Conservation (phyloP, 2,113 vertebrate genomes). For the Chamaetylas fuelleborni region DNA sequence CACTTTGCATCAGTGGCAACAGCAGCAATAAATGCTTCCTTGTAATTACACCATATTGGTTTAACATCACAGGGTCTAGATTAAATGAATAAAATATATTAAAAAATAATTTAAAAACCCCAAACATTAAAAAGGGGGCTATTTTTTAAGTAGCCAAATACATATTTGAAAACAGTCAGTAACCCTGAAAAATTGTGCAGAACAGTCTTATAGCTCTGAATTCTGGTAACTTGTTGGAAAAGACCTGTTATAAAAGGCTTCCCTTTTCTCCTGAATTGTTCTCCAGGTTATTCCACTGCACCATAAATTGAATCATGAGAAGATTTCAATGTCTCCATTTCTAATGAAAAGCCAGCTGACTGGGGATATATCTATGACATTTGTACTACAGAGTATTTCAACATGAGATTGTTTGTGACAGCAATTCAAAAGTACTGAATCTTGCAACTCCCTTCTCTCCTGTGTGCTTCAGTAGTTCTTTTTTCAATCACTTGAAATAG, state of each 20-base stretch:
- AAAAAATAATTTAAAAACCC: background rate
- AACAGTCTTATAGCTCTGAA: background rate
- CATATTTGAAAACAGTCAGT: background rate
- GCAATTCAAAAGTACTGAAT: conserved; percentile 12
- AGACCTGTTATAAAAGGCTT: background rate
- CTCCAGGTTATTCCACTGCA: background rate
- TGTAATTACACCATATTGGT: background rate
- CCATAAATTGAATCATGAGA: conserved; percentile 4
- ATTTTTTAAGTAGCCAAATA: background rate
- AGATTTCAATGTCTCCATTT: conserved; percentile 18
- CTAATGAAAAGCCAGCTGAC: conserved; percentile 26
- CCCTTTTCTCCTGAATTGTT: background rate
- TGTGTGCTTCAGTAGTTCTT: conserved; percentile 10
- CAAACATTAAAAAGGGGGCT: background rate
- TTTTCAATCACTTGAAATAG: conserved; percentile 34
- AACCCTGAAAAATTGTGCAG: background rate
- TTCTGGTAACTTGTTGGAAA: conserved; percentile 4
- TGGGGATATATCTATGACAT: background rate
- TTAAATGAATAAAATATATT: background rate
- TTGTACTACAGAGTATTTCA: conserved; percentile 10
- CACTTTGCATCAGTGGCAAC: background rate
- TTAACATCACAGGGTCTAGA: background rate
- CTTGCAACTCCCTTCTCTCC: background rate
- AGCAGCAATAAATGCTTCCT: background rate
- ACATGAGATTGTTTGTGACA: conserved; percentile 19